Percentiles rank a stretch among this genome's conserved stretches.
Evolutionary conservation across 2,113 vertebrate genomes (phyloP).

Genomic region (Cyprichromis sp.): DNA sequence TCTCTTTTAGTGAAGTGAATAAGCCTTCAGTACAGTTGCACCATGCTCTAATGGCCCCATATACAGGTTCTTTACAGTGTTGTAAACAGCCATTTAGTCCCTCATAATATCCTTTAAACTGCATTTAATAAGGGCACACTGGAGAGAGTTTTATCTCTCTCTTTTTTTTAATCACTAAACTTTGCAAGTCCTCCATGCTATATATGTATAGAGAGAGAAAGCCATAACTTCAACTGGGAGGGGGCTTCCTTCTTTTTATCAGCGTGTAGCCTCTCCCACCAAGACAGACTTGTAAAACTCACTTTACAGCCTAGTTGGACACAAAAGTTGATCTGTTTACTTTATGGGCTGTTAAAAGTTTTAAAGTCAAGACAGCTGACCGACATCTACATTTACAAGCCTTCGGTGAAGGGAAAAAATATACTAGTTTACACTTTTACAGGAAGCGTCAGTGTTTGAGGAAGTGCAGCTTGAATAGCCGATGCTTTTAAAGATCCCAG

Average conservation of each 20-base stretch:
- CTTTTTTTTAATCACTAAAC: not conserved
- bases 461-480: not conserved
- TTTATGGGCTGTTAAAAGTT: slow-evolving; percentile 6
- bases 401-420: not conserved
- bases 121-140: not conserved
- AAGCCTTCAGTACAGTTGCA: not conserved
- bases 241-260: not conserved
- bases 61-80: not conserved
- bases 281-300: not conserved
- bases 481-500: not conserved
- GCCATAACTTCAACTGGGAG: not conserved
- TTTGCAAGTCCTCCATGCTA: not conserved
- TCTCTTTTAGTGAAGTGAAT: slow-evolving; percentile 5
- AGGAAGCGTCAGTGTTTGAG: not conserved
- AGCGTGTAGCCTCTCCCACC: not conserved
- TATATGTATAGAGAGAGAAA: not conserved
- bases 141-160: not conserved
- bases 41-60: not conserved
- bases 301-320: not conserved
- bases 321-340: slow-evolving; percentile 9
- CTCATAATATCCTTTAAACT: not conserved
- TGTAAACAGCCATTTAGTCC: not conserved
- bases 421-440: not conserved
- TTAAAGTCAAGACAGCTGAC: not conserved
- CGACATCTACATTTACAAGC: not conserved